Base-by-base conservation (phyloP, 2,113 vertebrate genomes). In the Pseudorectes ferrugineus region DNA sequence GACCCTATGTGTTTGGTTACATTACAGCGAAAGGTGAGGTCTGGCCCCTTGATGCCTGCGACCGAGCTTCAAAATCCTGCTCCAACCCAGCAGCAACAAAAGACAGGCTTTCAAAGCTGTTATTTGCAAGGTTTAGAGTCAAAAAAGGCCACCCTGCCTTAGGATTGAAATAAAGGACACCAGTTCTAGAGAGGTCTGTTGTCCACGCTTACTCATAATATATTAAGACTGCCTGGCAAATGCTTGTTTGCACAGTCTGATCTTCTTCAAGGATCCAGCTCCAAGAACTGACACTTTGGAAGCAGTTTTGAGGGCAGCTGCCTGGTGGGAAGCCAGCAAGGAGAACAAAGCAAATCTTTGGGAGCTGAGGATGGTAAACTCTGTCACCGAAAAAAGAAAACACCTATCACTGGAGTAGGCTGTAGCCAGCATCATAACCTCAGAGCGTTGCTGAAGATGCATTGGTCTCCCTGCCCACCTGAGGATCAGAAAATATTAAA, bases 1-100 rank as follows among this genome's bases (percentile, higher is more conserved):
- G 17, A 22, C 12, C 4, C 3, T 21, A 3, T 7, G 2, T 10
- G 35, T 75, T 71, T 62, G 21, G 48, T 12, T 45, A 18, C 0
- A 1, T 15, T 61, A 7, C 14, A 57, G 42, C 54, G 35, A 75
- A 78, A 82, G 12, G 9, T 40, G 42, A 92, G 14, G 23, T 62
- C n/a, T 52, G 74, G 22, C 33, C 23, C 35, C 29, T 66, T 62
- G 45, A 21, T 31, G 14, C 14, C n/a, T 68, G 15, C 0, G 0
- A 29, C 33, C 25, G 45, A 81, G 7, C 25, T 51, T 83, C 49
- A 88, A 77, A 95, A 81, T 43, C 40, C 48, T 46, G 15, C 59
- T 55, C 26, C 61, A 54, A 31, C 3, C 5, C 40, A 54, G 35
- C 22, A 86, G 48, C 17, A 86, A 33, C 2, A 62, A 71, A 83